These are phyloP conservation scores for Calameuta pallipes DNA, from an alignment of 2,888 invertebrate species.

Conservation along the genomic window DNA sequence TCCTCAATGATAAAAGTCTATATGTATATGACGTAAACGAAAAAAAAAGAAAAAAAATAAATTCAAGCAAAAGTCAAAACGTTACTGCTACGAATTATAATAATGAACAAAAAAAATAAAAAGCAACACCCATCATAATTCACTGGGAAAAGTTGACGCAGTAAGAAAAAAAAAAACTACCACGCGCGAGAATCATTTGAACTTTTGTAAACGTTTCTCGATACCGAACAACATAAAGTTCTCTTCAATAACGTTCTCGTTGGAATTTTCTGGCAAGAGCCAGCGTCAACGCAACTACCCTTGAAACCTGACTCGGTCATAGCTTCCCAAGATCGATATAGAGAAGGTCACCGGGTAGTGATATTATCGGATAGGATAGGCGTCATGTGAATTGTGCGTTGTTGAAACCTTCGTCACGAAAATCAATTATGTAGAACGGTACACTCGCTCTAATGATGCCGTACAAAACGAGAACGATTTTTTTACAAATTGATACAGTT, in stretches of 20 bases:
- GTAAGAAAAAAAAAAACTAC: neutral
- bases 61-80: neutral
- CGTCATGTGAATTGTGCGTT: neutral
- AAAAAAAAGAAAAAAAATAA: neutral
- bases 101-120: neutral
- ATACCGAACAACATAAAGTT: neutral
- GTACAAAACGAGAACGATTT: neutral
- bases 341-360: slow-evolving; percentile 9
- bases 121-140: neutral
- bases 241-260: neutral
- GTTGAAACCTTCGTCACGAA: neutral
- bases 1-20: neutral
- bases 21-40: neutral
- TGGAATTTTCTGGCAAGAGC: neutral
- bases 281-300: slow-evolving; percentile 10
- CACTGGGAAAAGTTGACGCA: neutral
- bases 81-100: neutral
- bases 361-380: neutral
- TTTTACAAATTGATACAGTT: neutral
- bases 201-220: neutral
- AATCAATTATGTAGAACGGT: neutral
- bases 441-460: neutral
- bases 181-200: neutral
- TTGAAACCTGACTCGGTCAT: slow-evolving; percentile 19
- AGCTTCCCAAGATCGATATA: slow-evolving; percentile 22